Conservation (phyloP, 2,888 invertebrate species). For the Anarsia innoxiella region DNA sequence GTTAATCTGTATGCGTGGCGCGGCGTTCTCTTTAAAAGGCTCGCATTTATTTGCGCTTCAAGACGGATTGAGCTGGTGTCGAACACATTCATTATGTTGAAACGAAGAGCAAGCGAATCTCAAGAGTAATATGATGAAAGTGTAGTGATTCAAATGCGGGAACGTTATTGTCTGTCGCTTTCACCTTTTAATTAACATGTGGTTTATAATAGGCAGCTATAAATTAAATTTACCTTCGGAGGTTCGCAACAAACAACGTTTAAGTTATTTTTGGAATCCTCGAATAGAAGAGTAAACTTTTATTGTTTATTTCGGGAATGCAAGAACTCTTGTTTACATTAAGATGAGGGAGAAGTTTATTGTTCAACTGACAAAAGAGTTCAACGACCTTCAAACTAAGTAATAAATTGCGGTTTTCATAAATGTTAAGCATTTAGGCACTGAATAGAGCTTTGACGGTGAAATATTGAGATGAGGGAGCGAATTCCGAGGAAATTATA, state of each 20-base stretch:
- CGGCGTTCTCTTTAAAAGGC: slow-evolving; percentile 3
- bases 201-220: too few species aligned
- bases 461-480: slow-evolving; percentile 1
- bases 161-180: slow-evolving; percentile 27
- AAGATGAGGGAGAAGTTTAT: background rate
- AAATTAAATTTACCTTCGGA: too few species aligned
- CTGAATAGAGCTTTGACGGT: slow-evolving; percentile 3
- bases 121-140: slow-evolving; percentile 24
- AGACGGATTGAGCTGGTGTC: background rate
- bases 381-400: background rate
- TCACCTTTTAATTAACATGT: too few species aligned
- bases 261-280: too few species aligned
- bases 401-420: slow-evolving; percentile 6
- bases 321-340: too few species aligned
- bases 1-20: slow-evolving; percentile 12
- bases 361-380: background rate
- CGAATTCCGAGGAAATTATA: background rate
- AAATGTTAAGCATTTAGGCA: slow-evolving; percentile 1
- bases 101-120: slow-evolving; percentile 22
- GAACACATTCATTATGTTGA: background rate
- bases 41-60: slow-evolving; percentile 9
- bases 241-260: too few species aligned
- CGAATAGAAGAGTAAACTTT: background rate
- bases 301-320: background rate
- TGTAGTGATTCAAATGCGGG: slow-evolving; percentile 28